Conservation (phyloP, 2,888 invertebrate species). For the Volucella zonaria region DNA sequence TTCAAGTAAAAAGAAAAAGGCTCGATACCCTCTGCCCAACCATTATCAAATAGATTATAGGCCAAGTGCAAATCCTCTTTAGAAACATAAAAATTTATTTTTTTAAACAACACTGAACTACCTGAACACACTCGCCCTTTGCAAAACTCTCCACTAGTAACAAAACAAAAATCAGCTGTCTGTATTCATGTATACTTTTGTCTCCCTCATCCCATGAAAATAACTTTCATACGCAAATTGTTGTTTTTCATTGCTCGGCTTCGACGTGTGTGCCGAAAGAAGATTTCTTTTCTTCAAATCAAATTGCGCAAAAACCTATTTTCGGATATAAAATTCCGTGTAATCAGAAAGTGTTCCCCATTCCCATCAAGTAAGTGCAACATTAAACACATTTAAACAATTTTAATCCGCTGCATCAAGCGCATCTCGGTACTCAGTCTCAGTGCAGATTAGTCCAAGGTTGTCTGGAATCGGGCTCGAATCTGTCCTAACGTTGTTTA, state of each 20-base stretch:
- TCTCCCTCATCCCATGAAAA: slow-evolving; percentile 26
- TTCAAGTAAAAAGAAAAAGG: no score
- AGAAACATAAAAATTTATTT: not conserved
- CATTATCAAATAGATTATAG: no score
- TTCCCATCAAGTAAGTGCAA: slow-evolving; percentile 34
- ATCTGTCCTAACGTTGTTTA: slow-evolving; percentile 30
- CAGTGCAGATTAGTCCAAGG: slow-evolving; percentile 77
- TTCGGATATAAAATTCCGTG: not conserved
- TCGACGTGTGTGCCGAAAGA: slow-evolving; percentile 29
- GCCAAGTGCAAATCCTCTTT: no score
- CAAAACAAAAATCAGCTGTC: slow-evolving; percentile 66
- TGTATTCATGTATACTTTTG: not conserved
- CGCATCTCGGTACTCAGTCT: slow-evolving; percentile 76
- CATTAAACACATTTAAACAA: not conserved
- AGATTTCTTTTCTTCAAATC: slow-evolving; percentile 1
- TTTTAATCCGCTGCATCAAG: not conserved
- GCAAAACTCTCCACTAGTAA: slow-evolving; percentile 44
- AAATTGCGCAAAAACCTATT: slow-evolving; percentile 29
- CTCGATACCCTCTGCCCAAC: no score
- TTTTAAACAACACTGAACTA: not conserved
- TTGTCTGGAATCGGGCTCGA: not conserved
- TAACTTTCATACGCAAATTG: slow-evolving; percentile 24
- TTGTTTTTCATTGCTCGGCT: slow-evolving; percentile 53
- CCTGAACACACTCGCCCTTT: slow-evolving; percentile 16
- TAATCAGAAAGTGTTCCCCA: slow-evolving; percentile 5